Evolutionary conservation across 1,140 invertebrate species (phyloP), one percentile per base, ranked within the genome.

Genomic region (Ceratosolen fusciceps): DNA sequence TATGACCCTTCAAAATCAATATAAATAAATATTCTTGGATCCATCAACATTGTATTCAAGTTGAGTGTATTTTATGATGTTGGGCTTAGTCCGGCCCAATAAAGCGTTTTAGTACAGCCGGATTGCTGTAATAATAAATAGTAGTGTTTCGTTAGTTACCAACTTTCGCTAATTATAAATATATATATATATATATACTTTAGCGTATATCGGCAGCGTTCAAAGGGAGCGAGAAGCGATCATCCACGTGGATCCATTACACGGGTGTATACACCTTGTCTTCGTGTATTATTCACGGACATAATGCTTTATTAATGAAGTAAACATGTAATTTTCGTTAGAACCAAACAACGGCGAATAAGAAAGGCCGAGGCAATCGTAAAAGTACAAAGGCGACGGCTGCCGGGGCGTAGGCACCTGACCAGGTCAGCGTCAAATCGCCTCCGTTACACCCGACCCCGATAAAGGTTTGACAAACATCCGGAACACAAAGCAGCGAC

Each of bases 401-500:
- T 47, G n/a, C 39, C 10, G 3, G 67, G 14, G 49, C 56, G 1
- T 24, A 2, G 43, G 39, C 67, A 70, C 67, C 67, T 70, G 67
- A 70, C 37, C 67, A 5, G 39, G 24, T 43, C 37, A 70, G 24
- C 67, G 24, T 70, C 67, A 19, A 70, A 47, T 70, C 39, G 31
- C 24, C 67, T 47, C 39, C 39, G 16, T 8, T 67, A 39, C 8
- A 43, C 60, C 21, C 67, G n/a, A 37, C 9, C 19, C 21, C 9
- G 54, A 73, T 72, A 73, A 73, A 73, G 31, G 31, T 73, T 73
- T 73, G 71, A 56, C 71, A 73, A 73, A 73, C 52, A 73, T 37
- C 54, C 71, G 71, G 71, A 24, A 39, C 12, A 56, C 54, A 56
- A 34, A 39, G n/a, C 43, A 7, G 21, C 2, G n/a, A 21, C 49